Evolutionary conservation across 2,797 vertebrate genomes (phyloP).

Genomic region (Labeo calbasu): DNA sequence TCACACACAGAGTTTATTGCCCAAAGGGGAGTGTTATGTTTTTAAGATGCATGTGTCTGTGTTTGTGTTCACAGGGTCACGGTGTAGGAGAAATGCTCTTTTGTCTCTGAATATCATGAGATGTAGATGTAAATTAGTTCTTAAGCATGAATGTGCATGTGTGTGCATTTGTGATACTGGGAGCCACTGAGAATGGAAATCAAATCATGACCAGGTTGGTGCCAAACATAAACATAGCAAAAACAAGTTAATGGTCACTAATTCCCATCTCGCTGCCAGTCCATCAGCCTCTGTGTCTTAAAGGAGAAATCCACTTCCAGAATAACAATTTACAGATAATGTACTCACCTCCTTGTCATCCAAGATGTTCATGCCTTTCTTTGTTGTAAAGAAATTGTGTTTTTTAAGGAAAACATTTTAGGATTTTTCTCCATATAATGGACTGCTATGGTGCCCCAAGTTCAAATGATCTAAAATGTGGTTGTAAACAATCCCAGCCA

Average conservation of each 20-base stretch:
- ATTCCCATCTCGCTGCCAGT: neutral
- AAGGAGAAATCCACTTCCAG: too few relatives aligned
- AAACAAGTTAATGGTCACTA: slow-evolving; percentile 10
- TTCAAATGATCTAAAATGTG: too few relatives aligned
- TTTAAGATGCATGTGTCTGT: neutral
- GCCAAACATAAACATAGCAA: neutral
- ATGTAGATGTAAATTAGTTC: neutral
- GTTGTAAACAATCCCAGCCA: too few relatives aligned
- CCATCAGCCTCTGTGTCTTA: neutral
- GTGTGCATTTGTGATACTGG: neutral
- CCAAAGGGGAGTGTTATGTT: neutral
- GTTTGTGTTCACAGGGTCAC: neutral
- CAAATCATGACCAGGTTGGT: neutral
- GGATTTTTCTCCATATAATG: too few relatives aligned
- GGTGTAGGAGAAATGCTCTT: neutral
- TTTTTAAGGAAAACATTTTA: too few relatives aligned
- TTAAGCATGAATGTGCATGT: neutral
- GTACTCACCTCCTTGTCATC: too few relatives aligned
- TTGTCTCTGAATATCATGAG: neutral
- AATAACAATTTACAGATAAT: too few relatives aligned
- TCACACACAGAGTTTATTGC: neutral
- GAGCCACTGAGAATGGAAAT: neutral
- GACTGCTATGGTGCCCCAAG: too few relatives aligned
- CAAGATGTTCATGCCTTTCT: too few relatives aligned
- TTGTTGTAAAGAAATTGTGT: too few relatives aligned